A percentile compares a stretch with the other conserved stretches of the same genome.
These are phyloP conservation scores for Falco novaeseelandiae DNA, from an alignment of 2,797 vertebrate species.

Conservation along the genomic window DNA sequence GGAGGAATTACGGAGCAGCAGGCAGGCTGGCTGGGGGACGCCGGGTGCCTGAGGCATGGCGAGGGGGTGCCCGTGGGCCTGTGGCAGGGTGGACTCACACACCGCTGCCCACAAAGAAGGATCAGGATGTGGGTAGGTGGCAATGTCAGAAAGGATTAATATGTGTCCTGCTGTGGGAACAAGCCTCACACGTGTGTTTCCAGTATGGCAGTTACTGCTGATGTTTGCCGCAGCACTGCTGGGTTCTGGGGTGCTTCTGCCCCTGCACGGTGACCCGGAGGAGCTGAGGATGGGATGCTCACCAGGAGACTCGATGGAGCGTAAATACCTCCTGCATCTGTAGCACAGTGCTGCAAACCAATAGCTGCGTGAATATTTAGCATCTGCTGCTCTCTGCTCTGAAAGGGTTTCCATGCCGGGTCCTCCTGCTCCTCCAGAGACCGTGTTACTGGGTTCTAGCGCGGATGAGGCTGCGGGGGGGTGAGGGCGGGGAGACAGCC, in stretches of 20 bases:
- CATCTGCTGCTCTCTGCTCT: not conserved
- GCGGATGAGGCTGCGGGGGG: rapidly evolving
- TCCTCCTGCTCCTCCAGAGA: not conserved
- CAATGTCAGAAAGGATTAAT: not conserved
- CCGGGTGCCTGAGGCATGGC: not conserved
- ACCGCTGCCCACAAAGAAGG: not conserved
- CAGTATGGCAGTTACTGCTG: not conserved
- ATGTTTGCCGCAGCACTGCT: not conserved
- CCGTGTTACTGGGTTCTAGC: rapidly evolving
- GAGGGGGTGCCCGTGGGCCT: rapidly evolving
- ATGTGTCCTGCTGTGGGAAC: not conserved
- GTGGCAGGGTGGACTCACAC: not conserved
- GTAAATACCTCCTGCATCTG: not conserved
- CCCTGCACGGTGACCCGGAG: not conserved
- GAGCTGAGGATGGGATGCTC: not conserved
- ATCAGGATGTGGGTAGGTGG: not conserved
- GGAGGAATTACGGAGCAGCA: not conserved
- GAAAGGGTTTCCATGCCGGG: not conserved
- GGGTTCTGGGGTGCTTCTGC: not conserved
- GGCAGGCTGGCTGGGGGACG: not conserved
- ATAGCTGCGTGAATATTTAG: not conserved
- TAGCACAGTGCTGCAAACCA: not conserved
- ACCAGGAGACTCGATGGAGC: not conserved
- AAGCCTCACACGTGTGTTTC: rapidly evolving
- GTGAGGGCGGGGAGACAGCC: not conserved